Evolutionary conservation across 2,888 invertebrate genomes (phyloP).

Genomic region (Gonocerus acuteangulatus): DNA sequence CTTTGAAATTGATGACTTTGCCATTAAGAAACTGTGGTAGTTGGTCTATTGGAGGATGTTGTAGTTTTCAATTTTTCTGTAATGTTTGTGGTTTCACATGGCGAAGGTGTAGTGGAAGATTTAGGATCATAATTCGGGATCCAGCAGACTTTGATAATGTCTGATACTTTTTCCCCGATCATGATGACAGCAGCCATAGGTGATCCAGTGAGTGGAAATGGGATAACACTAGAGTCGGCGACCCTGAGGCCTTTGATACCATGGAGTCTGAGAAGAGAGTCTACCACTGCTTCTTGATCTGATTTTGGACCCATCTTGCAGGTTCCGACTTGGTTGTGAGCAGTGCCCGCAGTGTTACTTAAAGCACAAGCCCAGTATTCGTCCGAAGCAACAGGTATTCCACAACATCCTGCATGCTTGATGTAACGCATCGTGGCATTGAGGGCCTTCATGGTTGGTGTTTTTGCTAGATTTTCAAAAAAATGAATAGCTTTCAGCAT

Average conservation of each 20-base stretch:
- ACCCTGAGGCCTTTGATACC: slow-evolving; percentile 43
- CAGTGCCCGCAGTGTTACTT: slow-evolving; percentile 36
- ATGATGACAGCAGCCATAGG: slow-evolving; percentile 39
- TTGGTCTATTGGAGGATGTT: too few species aligned
- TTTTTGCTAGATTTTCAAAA: slow-evolving; percentile 35
- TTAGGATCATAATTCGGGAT: background rate
- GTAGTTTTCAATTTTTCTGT: too few species aligned
- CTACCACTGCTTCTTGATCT: slow-evolving; percentile 42
- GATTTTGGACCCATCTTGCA: slow-evolving; percentile 42
- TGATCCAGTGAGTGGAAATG: slow-evolving; percentile 42
- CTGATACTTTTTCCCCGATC: slow-evolving; percentile 40
- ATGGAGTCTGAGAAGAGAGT: slow-evolving; percentile 40
- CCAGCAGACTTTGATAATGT: slow-evolving; percentile 34
- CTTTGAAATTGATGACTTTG: too few species aligned
- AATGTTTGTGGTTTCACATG: too few species aligned
- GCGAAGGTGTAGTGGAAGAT: background rate
- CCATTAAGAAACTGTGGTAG: too few species aligned
- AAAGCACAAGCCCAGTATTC: slow-evolving; percentile 40
- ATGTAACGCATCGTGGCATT: slow-evolving; percentile 35
- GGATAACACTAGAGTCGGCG: slow-evolving; percentile 45
- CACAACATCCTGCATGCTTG: slow-evolving; percentile 35
- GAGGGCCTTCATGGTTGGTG: slow-evolving; percentile 35
- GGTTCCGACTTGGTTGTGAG: slow-evolving; percentile 38
- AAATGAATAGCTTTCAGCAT: slow-evolving; percentile 39
- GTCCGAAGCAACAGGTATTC: slow-evolving; percentile 32